Conservation (phyloP, 1,140 invertebrate species). For the Trichomalopsis sarcophagae region DNA sequence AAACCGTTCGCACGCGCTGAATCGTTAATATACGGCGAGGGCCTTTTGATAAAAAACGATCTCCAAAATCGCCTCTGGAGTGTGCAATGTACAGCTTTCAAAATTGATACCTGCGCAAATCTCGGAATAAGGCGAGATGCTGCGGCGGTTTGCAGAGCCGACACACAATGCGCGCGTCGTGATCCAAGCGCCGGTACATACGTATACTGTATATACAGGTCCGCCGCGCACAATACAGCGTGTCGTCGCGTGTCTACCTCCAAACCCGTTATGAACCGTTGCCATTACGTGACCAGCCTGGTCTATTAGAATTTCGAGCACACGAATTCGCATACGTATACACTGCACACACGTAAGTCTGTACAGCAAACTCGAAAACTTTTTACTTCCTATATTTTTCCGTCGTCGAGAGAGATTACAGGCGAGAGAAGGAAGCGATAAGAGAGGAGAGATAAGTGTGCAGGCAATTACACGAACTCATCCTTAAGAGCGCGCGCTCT, state of each 20-base stretch:
- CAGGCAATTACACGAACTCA: neutral
- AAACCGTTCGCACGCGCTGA: neutral
- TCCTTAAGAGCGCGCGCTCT: neutral
- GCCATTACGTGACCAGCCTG: conserved; percentile 45
- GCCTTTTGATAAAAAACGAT: neutral
- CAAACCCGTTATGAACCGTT: conserved; percentile 45
- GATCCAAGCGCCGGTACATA: neutral
- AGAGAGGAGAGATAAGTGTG: neutral
- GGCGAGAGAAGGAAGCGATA: neutral
- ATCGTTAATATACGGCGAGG: neutral
- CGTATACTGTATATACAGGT: neutral
- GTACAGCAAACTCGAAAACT: neutral
- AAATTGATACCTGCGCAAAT: too few species aligned
- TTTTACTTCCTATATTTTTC: too few species aligned
- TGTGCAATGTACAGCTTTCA: too few species aligned
- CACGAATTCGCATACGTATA: conserved; percentile 23
- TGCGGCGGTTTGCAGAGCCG: too few species aligned
- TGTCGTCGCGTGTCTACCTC: neutral
- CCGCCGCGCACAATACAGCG: neutral
- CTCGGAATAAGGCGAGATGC: too few species aligned
- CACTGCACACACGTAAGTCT: neutral
- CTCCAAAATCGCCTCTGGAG: too few species aligned
- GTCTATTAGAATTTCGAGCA: conserved; percentile 43
- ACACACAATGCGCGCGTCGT: conserved; percentile 30
- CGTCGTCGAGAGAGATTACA: neutral